These are phyloP conservation scores for Anthrax anthrax DNA, from an alignment of 2,888 invertebrate species.

Conservation along the genomic window DNA sequence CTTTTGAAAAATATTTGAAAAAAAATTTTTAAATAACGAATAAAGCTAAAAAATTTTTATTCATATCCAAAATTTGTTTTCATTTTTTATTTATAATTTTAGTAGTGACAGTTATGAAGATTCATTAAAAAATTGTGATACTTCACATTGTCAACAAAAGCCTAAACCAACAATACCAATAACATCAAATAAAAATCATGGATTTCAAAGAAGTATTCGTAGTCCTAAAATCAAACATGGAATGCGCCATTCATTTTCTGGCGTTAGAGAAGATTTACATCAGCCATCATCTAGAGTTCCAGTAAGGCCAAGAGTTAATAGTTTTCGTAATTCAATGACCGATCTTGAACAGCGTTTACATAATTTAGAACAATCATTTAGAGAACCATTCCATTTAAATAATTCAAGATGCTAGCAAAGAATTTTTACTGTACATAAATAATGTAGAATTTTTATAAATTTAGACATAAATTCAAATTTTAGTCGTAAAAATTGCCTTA, in stretches of 20 bases:
- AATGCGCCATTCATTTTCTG: slow-evolving; percentile 33
- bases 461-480: too few relatives aligned
- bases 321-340: slow-evolving; percentile 31
- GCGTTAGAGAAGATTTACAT: slow-evolving; percentile 32
- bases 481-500: too few relatives aligned
- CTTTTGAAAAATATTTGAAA: too few relatives aligned
- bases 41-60: too few relatives aligned
- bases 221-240: slow-evolving; percentile 10
- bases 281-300: slow-evolving; percentile 29
- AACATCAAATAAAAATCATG: slow-evolving; percentile 5
- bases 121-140: slow-evolving; percentile 45
- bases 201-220: slow-evolving; percentile 13
- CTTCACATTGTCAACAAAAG: slow-evolving; percentile 9
- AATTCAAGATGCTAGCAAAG: slow-evolving; percentile 21
- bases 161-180: slow-evolving; percentile 19
- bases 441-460: too few relatives aligned
- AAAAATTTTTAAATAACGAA: too few relatives aligned
- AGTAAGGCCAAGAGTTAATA: slow-evolving; percentile 27
- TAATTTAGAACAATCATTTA: slow-evolving; percentile 30
- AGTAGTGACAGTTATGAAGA: slow-evolving; percentile 65
- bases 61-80: too few relatives aligned
- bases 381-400: slow-evolving; percentile 22
- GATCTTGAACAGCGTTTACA: slow-evolving; percentile 32
- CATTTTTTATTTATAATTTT: not conserved
- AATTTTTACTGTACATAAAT: too few relatives aligned